Evolutionary conservation across 2,113 vertebrate genomes (phyloP), one percentile per base, ranked within the genome.

Genomic region (Rhabdornis inornatus): DNA sequence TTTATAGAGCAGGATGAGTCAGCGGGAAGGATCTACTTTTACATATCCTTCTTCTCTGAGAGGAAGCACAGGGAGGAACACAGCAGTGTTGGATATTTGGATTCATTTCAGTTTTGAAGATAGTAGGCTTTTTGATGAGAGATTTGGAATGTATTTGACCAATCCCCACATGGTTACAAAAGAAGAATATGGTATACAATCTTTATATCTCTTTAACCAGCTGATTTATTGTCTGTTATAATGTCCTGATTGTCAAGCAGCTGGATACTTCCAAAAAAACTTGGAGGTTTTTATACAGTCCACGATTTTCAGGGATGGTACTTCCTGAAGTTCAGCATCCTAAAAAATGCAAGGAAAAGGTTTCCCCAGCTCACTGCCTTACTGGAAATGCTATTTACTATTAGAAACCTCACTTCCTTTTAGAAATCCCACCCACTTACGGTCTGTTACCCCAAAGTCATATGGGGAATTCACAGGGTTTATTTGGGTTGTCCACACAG

Each of bases 281-380:
- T 87, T 82, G 91, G 80, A 96, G 71, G 68, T 94, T 97, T 80
- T 98, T 96, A 91, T 74, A 56, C 83, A 97, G 77, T 40, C 90
- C 83, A 11, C 45, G 84, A 50, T 98, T 97, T 96, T 89, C 89
- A 68, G 89, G 93, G 11, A 87, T 97, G 55, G 56, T 95, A 44
- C 83, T 97, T 87, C 96, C 96, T 90, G 83, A 97, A 95, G 79
- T 96, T 78, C 95, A 97, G 65, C 91, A 97, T 60, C 86, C 89
- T 56, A 95, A 90, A 96, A 96, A 97, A 82, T 27, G 86, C 91
- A 84, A 97, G 90, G 35, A 97, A 96, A 93, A 98, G 92, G 79
- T 93, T 97, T 90, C 87, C 87, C 50, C 95, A 97, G 75, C 86
- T 97, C 87, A 93, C 70, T 91, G 92, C 93, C 71, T 95, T 95